phyloP scores from a whole-genome alignment of 1,140 invertebrate genomes.

The Gryllus bimaculatus region DNA sequence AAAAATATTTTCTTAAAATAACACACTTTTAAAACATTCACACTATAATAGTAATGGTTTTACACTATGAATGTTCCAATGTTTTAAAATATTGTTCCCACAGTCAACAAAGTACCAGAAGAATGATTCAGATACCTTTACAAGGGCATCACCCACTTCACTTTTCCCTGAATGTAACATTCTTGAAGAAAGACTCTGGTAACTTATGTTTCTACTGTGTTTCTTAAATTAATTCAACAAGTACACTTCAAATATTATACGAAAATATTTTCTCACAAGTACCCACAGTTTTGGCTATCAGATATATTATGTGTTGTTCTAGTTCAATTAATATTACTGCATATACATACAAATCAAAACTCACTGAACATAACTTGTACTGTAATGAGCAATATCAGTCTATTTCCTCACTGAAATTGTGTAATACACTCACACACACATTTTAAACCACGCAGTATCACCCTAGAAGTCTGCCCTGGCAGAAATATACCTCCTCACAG shows the following conservation, averaged over 20 bases:
- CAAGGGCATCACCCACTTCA: too few relatives aligned
- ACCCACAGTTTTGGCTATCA: background rate
- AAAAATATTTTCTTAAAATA: too few relatives aligned
- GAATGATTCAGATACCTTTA: too few relatives aligned
- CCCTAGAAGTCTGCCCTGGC: too few relatives aligned
- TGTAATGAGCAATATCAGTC: background rate
- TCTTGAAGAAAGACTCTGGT: background rate
- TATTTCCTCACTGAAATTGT: background rate
- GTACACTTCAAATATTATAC: background rate
- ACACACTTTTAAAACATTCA: too few relatives aligned
- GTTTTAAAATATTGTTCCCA: too few relatives aligned
- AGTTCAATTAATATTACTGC: background rate
- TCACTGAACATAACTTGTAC: background rate
- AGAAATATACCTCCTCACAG: too few relatives aligned
- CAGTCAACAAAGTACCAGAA: too few relatives aligned
- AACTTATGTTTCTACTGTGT: background rate
- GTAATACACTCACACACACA: background rate
- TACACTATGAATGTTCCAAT: too few relatives aligned
- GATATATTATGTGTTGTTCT: background rate
- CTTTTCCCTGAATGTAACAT: background rate
- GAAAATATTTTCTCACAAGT: slow-evolving; percentile 2
- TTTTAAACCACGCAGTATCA: background rate
- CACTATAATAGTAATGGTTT: too few relatives aligned
- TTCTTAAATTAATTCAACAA: background rate
- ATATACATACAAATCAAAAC: background rate